These are phyloP conservation scores for Alligator mississippiensis DNA, from an alignment of 2,113 vertebrate genomes.

Conservation along the genomic window DNA sequence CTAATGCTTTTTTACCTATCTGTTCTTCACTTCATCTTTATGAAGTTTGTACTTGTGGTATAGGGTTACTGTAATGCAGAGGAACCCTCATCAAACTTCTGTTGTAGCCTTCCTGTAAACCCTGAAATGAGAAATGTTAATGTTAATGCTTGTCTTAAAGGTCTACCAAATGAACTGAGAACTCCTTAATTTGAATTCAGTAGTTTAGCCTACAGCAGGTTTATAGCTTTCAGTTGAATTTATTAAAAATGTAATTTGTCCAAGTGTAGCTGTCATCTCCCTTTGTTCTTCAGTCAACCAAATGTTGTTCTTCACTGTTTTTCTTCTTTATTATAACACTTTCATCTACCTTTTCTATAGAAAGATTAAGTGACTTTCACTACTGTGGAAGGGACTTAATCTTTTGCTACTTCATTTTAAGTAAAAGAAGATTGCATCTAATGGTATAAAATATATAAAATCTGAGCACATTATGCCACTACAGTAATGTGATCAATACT, in stretches of 20 bases:
- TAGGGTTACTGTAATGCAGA: neutral
- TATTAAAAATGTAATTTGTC: neutral
- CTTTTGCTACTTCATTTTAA: neutral
- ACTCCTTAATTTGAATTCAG: neutral
- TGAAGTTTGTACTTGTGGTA: neutral
- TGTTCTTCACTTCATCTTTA: neutral
- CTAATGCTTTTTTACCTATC: neutral
- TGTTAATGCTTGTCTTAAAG: neutral
- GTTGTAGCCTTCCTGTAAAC: neutral
- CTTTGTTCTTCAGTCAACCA: neutral
- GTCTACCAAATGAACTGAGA: neutral
- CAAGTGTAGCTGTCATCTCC: neutral
- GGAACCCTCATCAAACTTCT: neutral
- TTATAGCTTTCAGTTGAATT: neutral
- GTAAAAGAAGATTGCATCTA: neutral
- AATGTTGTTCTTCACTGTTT: neutral
- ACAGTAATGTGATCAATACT: neutral
- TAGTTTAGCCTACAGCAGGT: neutral
- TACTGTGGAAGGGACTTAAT: neutral
- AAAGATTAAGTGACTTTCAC: neutral
- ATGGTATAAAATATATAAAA: rapidly evolving
- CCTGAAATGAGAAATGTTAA: neutral
- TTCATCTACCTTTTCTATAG: neutral
- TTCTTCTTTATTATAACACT: neutral
- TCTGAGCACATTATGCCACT: neutral